A percentile compares a stretch with the other conserved stretches of the same genome.
Evolutionary conservation across 2,797 vertebrate genomes (phyloP).

Genomic region (Pogoniulus pusillus): DNA sequence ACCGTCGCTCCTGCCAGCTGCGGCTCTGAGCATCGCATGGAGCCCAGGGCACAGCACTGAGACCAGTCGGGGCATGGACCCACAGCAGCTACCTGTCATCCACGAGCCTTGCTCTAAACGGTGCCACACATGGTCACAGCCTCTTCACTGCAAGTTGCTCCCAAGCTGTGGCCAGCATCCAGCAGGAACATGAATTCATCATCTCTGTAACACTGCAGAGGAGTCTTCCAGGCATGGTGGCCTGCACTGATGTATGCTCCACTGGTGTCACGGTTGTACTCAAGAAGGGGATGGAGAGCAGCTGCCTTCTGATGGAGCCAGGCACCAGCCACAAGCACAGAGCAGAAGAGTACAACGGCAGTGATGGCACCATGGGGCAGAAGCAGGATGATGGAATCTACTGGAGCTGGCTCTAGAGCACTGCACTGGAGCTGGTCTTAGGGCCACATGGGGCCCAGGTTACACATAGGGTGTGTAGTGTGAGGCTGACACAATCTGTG

Average conservation of each 20-base stretch:
- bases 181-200: neutral
- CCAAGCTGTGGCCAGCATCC: fast-evolving
- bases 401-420: neutral
- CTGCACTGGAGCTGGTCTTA: neutral
- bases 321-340: fast-evolving
- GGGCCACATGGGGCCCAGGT: neutral
- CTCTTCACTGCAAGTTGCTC: neutral
- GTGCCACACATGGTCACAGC: fast-evolving
- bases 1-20: neutral
- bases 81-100: fast-evolving
- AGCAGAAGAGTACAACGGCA: fast-evolving
- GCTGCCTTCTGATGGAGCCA: fast-evolving
- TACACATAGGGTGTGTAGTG: fast-evolving
- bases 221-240: neutral
- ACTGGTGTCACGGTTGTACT: fast-evolving
- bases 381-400: fast-evolving
- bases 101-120: fast-evolving
- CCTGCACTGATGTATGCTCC: fast-evolving
- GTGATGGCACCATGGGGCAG: fast-evolving
- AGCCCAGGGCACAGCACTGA: neutral
- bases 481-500: neutral
- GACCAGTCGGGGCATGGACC: neutral
- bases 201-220: neutral
- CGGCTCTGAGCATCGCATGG: slow-evolving; percentile 3
- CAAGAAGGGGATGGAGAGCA: fast-evolving